phyloP scores from a whole-genome alignment of 2,113 vertebrate genomes.

The Lynx canadensis region DNA sequence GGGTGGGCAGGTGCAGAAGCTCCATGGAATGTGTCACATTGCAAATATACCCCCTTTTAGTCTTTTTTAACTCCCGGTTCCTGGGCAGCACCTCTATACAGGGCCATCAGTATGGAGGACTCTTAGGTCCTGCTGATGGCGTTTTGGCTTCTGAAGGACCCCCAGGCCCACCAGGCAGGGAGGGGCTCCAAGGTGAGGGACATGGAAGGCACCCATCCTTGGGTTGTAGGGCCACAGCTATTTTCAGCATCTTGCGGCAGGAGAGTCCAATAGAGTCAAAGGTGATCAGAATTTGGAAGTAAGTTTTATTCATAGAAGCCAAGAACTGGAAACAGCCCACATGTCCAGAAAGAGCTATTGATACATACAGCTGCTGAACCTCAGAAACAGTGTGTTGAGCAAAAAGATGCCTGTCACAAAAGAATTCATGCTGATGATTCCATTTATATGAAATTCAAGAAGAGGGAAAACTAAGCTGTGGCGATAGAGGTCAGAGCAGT shows the following conservation, averaged over 20 bases:
- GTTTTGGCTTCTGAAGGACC: neutral
- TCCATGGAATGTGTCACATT: neutral
- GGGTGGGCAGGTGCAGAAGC: neutral
- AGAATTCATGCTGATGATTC: neutral
- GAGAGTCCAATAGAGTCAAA: neutral
- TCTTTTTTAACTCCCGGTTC: neutral
- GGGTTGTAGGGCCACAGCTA: neutral
- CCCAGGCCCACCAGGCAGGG: neutral
- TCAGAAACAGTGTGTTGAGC: neutral
- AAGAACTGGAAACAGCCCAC: neutral
- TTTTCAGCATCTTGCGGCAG: neutral
- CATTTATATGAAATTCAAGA: neutral
- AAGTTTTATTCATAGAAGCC: conserved; percentile 43
- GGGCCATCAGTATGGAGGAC: neutral
- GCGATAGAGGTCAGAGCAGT: neutral
- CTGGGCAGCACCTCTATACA: neutral
- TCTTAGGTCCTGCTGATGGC: neutral
- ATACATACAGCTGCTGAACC: neutral
- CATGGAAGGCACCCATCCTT: neutral
- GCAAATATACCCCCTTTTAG: neutral
- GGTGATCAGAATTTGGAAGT: neutral
- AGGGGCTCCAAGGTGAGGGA: neutral
- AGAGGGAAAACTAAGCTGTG: neutral
- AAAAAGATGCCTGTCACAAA: neutral
- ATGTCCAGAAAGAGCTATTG: neutral